Evolutionary conservation across 2,797 vertebrate species (phyloP).

Genomic region (Amphiprion clarkii): DNA sequence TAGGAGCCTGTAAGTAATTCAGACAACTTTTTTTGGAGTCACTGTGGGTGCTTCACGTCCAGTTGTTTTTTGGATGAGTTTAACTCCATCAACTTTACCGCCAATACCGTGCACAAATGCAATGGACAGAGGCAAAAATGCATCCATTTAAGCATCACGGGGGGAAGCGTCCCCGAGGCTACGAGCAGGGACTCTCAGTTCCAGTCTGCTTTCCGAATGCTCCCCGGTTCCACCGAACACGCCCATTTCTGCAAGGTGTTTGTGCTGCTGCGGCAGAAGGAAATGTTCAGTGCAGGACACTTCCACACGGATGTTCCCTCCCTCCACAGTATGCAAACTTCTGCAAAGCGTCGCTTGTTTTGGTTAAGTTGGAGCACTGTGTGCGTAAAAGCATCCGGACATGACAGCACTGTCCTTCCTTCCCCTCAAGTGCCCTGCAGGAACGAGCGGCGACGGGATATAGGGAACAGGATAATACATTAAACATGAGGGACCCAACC

Average conservation of each 20-base stretch:
- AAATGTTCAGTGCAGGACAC: constrained; percentile 51
- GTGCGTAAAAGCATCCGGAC: constrained; percentile 38
- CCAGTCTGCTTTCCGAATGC: constrained; percentile 41
- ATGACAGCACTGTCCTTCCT: constrained; percentile 18
- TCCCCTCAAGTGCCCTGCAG: constrained; percentile 43
- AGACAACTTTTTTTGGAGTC: constrained; percentile 49
- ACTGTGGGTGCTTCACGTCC: constrained; percentile 41
- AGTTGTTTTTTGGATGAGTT: constrained; percentile 48
- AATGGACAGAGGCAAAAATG: constrained; percentile 15
- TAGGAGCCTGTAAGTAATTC: background rate
- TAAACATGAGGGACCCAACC: constrained; percentile 81
- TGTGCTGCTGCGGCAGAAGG: constrained; percentile 31
- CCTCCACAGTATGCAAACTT: constrained; percentile 49
- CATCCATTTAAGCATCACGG: constrained; percentile 61
- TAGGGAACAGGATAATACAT: constrained; percentile 68
- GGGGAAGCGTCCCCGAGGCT: constrained; percentile 27
- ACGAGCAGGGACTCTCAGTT: constrained; percentile 35
- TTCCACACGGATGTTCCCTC: constrained; percentile 17
- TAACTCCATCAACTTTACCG: constrained; percentile 63
- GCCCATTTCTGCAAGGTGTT: constrained; percentile 70
- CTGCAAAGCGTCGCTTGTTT: constrained; percentile 11
- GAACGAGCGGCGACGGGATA: constrained; percentile 55
- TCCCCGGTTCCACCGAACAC: constrained; percentile 38
- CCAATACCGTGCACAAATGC: constrained; percentile 38
- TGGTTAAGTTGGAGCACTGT: constrained; percentile 25